phyloP scores from a whole-genome alignment of 1,140 invertebrate genomes.

The Bursaphelenchus mucronatus region DNA sequence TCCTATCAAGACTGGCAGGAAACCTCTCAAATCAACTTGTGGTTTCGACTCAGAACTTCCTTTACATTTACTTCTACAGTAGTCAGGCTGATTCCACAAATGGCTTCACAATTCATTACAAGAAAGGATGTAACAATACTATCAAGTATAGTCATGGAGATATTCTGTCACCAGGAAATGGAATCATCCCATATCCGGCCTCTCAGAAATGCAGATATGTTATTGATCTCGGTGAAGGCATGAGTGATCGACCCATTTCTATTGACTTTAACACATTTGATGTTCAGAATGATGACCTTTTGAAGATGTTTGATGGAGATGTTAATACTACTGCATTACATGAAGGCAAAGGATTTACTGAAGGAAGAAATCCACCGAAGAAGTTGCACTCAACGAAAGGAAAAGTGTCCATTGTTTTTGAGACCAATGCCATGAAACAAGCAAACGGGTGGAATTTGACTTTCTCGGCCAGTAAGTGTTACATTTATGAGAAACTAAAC shows the following conservation, averaged over 20 bases:
- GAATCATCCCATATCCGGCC: constrained; percentile 48
- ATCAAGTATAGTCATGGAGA: constrained; percentile 40
- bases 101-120: constrained; percentile 84
- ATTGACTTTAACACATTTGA: constrained; percentile 79
- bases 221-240: constrained; percentile 48
- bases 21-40: constrained; percentile 68
- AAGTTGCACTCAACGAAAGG: constrained; percentile 85
- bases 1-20: constrained; percentile 77
- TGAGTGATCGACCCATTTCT: constrained; percentile 68
- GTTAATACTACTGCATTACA: constrained; percentile 79
- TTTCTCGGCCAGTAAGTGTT: constrained; percentile 75
- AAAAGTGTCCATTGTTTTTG: constrained; percentile 81
- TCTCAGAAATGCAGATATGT: constrained; percentile 50
- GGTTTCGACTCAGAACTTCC: constrained; percentile 79
- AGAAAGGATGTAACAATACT: constrained; percentile 66
- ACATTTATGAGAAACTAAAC: background rate
- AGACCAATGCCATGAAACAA: constrained; percentile 79
- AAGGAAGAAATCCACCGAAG: constrained; percentile 74
- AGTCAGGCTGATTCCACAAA: constrained; percentile 78
- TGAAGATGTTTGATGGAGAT: constrained; percentile 81
- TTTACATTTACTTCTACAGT: constrained; percentile 87
- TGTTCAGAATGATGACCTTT: constrained; percentile 78
- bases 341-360: constrained; percentile 80
- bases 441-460: constrained; percentile 79
- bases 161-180: constrained; percentile 52